Percentiles rank a stretch among this genome's conserved stretches.
These are phyloP conservation scores for Antitype chi DNA, from an alignment of 2,888 invertebrate genomes.

Conservation along the genomic window DNA sequence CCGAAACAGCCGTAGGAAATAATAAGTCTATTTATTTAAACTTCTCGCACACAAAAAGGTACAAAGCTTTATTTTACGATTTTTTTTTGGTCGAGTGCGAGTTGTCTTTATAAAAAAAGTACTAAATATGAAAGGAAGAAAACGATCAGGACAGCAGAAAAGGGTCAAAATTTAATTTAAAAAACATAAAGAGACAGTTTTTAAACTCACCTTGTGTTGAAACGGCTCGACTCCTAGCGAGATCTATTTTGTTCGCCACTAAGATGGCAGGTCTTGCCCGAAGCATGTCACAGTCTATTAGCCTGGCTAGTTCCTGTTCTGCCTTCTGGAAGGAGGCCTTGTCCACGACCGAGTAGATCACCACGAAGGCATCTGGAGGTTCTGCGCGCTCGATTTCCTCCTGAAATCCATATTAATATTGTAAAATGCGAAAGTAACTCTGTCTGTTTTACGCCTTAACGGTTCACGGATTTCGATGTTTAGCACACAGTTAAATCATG, in stretches of 20 bases:
- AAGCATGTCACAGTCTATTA: conserved; percentile 95
- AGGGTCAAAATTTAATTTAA: neutral
- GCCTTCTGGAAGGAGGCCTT: conserved; percentile 96
- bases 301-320: conserved; percentile 94
- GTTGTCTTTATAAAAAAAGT: neutral
- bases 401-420: conserved; percentile 73
- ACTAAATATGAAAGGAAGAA: neutral
- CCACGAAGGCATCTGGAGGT: conserved; percentile 96
- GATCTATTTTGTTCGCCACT: conserved; percentile 98
- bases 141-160: neutral
- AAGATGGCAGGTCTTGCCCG: conserved; percentile 95
- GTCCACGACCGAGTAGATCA: conserved; percentile 97
- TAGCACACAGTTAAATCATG: neutral
- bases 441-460: neutral
- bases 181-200: neutral
- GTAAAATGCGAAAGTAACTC: neutral
- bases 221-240: conserved; percentile 97
- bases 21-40: no score
- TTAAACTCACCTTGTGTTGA: conserved; percentile 94
- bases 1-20: neutral
- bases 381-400: conserved; percentile 93
- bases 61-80: no score
- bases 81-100: neutral
- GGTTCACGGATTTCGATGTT: neutral
- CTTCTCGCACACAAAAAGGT: no score